Evolutionary conservation across 2,797 vertebrate genomes (phyloP).

Genomic region (Aythya fuligula): DNA sequence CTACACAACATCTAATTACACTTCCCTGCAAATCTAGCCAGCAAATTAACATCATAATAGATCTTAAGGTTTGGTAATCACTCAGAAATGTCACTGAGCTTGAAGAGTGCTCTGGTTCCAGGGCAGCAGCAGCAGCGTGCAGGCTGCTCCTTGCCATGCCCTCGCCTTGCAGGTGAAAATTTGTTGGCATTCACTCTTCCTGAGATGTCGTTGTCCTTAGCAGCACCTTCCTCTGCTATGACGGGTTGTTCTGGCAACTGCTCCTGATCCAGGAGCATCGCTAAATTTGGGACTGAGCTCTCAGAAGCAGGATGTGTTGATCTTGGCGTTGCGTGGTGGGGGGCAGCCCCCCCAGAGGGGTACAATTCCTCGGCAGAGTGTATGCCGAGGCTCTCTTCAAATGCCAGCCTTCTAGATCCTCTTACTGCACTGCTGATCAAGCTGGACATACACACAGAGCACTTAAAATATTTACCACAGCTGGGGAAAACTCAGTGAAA

Average conservation of each 20-base stretch:
- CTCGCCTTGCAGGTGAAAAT: not conserved
- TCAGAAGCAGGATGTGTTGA: not conserved
- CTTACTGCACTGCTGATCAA: not conserved
- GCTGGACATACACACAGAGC: too few relatives aligned
- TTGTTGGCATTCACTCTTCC: not conserved
- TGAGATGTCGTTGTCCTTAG: not conserved
- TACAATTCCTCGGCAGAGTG: too few relatives aligned
- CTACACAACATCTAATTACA: constrained; percentile 87
- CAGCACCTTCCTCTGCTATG: not conserved
- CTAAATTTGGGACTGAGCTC: not conserved
- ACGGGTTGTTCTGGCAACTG: not conserved
- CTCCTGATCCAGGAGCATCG: not conserved
- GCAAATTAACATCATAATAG: constrained; percentile 89
- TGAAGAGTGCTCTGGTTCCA: not conserved
- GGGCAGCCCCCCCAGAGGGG: not conserved
- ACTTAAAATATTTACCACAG: not conserved
- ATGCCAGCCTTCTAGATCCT: too few relatives aligned
- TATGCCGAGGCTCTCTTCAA: not conserved
- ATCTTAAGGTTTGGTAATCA: constrained; percentile 65
- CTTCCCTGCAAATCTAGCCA: constrained; percentile 85
- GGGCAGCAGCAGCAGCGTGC: not conserved
- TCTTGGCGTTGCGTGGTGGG: not conserved
- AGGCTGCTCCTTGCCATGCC: not conserved
- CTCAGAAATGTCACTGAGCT: constrained; percentile 43
- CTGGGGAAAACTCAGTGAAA: not conserved